Conservation (phyloP, 2,888 invertebrate genomes). For the Campoplex capitator region DNA sequence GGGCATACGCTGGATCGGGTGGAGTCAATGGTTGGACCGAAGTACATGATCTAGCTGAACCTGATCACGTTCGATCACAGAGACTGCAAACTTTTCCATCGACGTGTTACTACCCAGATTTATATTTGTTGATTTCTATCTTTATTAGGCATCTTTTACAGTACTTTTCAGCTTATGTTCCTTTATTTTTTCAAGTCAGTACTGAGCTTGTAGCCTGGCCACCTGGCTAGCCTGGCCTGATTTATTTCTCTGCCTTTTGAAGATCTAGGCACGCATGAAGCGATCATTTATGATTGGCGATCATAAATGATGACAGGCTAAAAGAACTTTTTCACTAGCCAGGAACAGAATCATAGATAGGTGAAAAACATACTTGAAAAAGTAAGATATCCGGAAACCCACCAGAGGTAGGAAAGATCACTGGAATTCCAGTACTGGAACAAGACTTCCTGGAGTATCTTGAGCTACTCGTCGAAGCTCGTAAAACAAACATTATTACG, state of each 20-base stretch:
- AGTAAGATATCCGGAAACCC: background rate
- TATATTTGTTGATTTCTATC: background rate
- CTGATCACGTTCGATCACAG: background rate
- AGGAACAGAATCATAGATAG: background rate
- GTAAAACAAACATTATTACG: conserved; percentile 3
- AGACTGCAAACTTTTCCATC: background rate
- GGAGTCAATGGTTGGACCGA: background rate
- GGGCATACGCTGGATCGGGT: background rate
- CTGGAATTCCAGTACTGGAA: background rate
- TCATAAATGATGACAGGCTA: background rate
- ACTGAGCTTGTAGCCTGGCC: background rate
- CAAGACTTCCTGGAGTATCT: background rate
- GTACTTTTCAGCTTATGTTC: background rate
- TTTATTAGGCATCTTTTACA: background rate
- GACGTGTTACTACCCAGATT: background rate
- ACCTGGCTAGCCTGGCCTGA: too few relatives aligned
- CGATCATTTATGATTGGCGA: background rate
- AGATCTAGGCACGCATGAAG: background rate
- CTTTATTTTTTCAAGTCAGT: background rate
- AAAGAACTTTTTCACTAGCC: background rate
- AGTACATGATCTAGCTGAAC: background rate
- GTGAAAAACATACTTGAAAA: background rate
- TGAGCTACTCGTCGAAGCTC: background rate
- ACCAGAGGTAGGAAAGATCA: too few relatives aligned
- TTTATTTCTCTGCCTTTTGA: background rate